Evolutionary conservation across 2,113 vertebrate genomes (phyloP), one percentile per base, ranked within the genome.

Genomic region (Rousettus leschenaultii): DNA sequence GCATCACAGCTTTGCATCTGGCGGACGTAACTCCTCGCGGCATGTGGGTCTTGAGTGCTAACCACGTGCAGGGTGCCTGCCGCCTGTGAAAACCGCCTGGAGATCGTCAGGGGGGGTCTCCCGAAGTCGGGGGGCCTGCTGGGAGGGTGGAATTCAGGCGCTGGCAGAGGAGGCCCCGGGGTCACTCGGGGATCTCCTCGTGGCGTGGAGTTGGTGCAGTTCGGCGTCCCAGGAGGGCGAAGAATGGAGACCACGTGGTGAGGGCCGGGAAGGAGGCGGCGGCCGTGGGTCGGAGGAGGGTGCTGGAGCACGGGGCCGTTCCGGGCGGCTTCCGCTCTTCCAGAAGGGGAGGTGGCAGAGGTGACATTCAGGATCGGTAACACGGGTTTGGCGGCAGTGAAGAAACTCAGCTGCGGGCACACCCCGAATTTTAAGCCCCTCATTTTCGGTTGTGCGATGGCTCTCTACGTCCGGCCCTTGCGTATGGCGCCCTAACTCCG

Each of bases 41-140:
- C 33, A 5, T 13, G 9, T 4, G 30, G 45, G 9, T 11, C 45
- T 26, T 38, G 48, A 45, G 55, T 28, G n/a, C 35, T 18, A 35
- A n/a, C 2, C 1, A 2, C 0, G 5, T 13, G 26, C 7, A 1
- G 75, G 26, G 1, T 14, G 1, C 26, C 5, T 14, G 1, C 26
- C 5, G 14, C 10, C 3, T 12, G 24, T 28, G 78, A 38, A 55
- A n/a, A 30, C 7, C 0, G 3, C 83, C 65, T 40, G 79, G 63
- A 63, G 55, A 15, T 10, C 0, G n/a, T 1, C 4, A 0, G 1
- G 48, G 51, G 51, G 83, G 38, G 68, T 33, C 73, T 63, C 77
- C 73, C 0, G 6, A 53, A 70, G 68, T 55, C 6, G 1, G 45
- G 16, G 70, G 15, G 9, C 66, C 73, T 0, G 0, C 9, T 8